A percentile compares a stretch with the other conserved stretches of the same genome.
These are phyloP conservation scores for Ophion costatus DNA, from an alignment of 2,888 invertebrate genomes.

Conservation along the genomic window DNA sequence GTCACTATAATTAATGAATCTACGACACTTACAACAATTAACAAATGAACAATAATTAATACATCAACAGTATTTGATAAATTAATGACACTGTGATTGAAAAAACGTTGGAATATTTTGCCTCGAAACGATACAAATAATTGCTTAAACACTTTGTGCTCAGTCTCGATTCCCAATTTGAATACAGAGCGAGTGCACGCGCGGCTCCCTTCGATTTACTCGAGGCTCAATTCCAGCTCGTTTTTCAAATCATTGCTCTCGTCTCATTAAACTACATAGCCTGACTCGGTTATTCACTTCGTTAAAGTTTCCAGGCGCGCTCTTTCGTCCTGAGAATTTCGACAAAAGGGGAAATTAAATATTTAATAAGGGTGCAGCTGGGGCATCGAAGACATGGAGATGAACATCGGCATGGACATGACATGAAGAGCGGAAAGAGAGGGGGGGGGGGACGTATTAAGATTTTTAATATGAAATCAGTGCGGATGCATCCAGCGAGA, in stretches of 20 bases:
- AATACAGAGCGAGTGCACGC: slow-evolving; percentile 1
- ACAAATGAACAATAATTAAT: not conserved
- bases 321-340: slow-evolving; percentile 13
- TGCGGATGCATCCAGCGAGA: slow-evolving; percentile 8
- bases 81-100: not conserved
- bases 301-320: slow-evolving; percentile 41
- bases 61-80: not conserved
- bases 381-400: slow-evolving; percentile 19
- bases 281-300: slow-evolving; percentile 45
- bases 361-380: slow-evolving; percentile 41
- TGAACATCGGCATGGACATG: slow-evolving; percentile 33
- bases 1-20: not conserved
- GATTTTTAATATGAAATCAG: slow-evolving; percentile 51
- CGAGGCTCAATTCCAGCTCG: slow-evolving; percentile 22
- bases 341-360: slow-evolving; percentile 63
- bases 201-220: slow-evolving; percentile 22
- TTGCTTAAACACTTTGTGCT: not conserved
- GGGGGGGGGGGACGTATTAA: slow-evolving; percentile 28
- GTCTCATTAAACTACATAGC: slow-evolving; percentile 59
- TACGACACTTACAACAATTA: too few species aligned
- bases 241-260: slow-evolving; percentile 56
- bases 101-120: not conserved
- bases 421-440: slow-evolving; percentile 8
- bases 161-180: slow-evolving; percentile 2
- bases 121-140: not conserved